These are phyloP conservation scores for human (Homo sapiens) DNA, from an alignment of 2,113 vertebrate genomes.

Conservation along the genomic window GRCh38 chr7:81641501-81642000, in stretches of 20 bases:
- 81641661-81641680: background rate
- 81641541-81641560: background rate
- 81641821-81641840: background rate
- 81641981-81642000: background rate
- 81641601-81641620: background rate
- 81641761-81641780: background rate
- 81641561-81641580: background rate
- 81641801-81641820: background rate
- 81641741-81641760: background rate
- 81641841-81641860: constrained; percentile 9
- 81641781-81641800: background rate
- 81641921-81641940: background rate
- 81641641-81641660: background rate
- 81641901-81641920: background rate
- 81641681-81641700: background rate
- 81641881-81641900: background rate
- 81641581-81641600: background rate
- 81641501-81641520: too few relatives aligned
- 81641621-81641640: background rate
- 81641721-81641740: background rate
- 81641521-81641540: too few relatives aligned
- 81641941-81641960: background rate
- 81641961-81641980: background rate
- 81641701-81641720: background rate
- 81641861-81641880: background rate